Evolutionary conservation across 2,797 vertebrate genomes (phyloP).

Genomic region (Prionace glauca): DNA sequence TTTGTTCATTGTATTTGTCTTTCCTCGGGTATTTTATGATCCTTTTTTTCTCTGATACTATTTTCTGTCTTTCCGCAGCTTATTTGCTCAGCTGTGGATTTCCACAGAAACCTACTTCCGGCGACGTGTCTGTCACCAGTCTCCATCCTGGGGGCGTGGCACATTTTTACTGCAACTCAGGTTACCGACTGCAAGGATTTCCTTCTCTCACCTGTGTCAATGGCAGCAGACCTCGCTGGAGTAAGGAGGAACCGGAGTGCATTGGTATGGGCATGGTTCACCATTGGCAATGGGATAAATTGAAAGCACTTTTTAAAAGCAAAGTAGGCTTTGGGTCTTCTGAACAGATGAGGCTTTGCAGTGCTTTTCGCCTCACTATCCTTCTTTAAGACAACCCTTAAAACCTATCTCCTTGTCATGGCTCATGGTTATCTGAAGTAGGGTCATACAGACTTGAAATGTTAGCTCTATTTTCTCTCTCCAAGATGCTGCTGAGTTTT

Average conservation of each 20-base stretch:
- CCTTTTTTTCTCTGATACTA: conserved; percentile 31
- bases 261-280: conserved; percentile 58
- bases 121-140: conserved; percentile 80
- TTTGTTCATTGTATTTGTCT: not conserved
- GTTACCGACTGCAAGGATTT: conserved; percentile 78
- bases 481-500: no score
- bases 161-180: conserved; percentile 74
- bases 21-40: not conserved
- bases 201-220: conserved; percentile 72
- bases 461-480: no score
- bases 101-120: conserved; percentile 67
- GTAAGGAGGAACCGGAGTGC: conserved; percentile 71
- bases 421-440: no score
- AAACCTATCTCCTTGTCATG: not conserved
- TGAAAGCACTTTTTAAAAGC: not conserved
- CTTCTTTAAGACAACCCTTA: not conserved
- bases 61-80: conserved; percentile 51
- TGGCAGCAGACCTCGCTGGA: conserved; percentile 86
- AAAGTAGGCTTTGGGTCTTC: not conserved
- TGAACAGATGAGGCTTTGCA: not conserved
- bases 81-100: conserved; percentile 84
- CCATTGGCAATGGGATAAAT: not conserved
- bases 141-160: conserved; percentile 80
- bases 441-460: no score
- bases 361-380: not conserved